phyloP scores from a whole-genome alignment of 2,888 invertebrate species.

The Apantesis nais region DNA sequence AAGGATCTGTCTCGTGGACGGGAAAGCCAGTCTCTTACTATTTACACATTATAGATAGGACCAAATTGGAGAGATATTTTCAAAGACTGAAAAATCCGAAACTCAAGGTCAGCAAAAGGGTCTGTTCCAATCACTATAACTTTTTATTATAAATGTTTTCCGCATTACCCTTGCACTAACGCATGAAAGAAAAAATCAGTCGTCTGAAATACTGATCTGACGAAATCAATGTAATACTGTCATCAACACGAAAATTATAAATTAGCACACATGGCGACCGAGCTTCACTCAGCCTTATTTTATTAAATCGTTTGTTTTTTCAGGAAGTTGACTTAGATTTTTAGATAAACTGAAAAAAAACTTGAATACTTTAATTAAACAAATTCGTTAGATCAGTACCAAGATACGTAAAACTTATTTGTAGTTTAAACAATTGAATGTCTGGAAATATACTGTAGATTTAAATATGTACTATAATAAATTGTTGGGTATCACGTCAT shows the following conservation, averaged over 20 bases:
- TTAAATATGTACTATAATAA: conserved; percentile 25
- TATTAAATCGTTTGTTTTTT: too few species aligned
- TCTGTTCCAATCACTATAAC: conserved; percentile 74
- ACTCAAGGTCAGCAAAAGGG: conserved; percentile 88
- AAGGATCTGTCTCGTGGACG: conserved; percentile 99
- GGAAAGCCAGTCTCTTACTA: conserved; percentile 99
- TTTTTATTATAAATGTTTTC: conserved; percentile 30
- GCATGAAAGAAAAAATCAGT: conserved; percentile 3
- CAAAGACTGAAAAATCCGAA: conserved; percentile 96
- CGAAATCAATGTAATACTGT: not conserved
- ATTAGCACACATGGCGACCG: too few species aligned
- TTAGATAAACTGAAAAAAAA: too few species aligned
- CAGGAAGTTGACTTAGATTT: too few species aligned
- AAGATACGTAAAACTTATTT: not conserved
- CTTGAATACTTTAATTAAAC: not conserved
- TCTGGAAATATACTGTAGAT: not conserved
- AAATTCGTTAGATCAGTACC: not conserved
- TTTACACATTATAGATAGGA: conserved; percentile 98
- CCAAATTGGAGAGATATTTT: conserved; percentile 98
- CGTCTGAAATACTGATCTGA: not conserved
- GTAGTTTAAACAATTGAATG: not conserved
- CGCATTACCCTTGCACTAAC: conserved; percentile 14
- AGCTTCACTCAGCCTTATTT: too few species aligned
- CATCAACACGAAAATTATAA: not conserved
- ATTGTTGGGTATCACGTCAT: conserved; percentile 27